Conservation (phyloP, 2,888 invertebrate species). For the Stenodera caucasica region DNA sequence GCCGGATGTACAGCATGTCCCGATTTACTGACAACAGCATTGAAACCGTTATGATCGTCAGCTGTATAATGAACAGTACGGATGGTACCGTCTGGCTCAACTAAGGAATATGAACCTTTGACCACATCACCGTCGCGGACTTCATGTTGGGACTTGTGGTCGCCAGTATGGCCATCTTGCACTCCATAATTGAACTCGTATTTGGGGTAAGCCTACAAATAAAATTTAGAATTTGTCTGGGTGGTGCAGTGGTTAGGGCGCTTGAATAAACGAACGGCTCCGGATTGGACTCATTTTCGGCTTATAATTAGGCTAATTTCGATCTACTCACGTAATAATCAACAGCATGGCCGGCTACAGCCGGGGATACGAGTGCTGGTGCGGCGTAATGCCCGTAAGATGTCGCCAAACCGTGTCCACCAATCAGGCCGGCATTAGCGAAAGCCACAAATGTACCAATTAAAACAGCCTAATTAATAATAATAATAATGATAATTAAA, state of each 20-base stretch:
- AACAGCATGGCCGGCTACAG: conserved; percentile 25
- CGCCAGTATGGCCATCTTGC: conserved; percentile 50
- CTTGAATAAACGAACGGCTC: too few species aligned
- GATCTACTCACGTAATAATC: conserved; percentile 42
- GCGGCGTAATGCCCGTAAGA: background rate
- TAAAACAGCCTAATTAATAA: background rate
- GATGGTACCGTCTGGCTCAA: conserved; percentile 52
- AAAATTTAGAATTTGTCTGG: background rate
- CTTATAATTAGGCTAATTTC: too few species aligned
- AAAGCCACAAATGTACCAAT: background rate
- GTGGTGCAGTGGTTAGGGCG: too few species aligned
- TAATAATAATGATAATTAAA: background rate
- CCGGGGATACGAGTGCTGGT: background rate
- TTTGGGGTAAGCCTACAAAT: conserved; percentile 62
- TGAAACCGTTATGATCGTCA: conserved; percentile 48
- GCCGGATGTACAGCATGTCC: background rate
- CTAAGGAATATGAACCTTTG: conserved; percentile 48
- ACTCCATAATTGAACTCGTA: conserved; percentile 56
- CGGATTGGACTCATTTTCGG: too few species aligned
- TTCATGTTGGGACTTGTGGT: conserved; percentile 53
- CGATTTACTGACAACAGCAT: conserved; percentile 48
- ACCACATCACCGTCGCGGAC: conserved; percentile 49
- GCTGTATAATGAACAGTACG: conserved; percentile 51
- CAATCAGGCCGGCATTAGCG: background rate
- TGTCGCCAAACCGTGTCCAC: background rate